phyloP scores from a whole-genome alignment of 2,113 vertebrate genomes.

The Morone saxatilis region DNA sequence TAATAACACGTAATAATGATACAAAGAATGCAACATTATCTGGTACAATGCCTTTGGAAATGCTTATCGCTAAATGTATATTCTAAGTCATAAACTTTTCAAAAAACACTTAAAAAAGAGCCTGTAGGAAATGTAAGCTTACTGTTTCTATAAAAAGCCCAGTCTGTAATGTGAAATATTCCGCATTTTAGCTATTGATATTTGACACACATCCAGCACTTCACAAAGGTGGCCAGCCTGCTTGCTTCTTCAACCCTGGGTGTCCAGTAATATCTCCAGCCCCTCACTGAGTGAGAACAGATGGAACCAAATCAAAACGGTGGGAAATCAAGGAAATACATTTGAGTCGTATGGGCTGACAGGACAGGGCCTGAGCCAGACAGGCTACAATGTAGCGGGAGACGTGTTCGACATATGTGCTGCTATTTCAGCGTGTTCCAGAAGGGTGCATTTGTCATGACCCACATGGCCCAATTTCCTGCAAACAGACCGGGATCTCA shows the following conservation, averaged over 20 bases:
- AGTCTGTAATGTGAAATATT: constrained; percentile 9
- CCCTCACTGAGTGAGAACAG: constrained; percentile 69
- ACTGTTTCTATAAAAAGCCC: constrained; percentile 23
- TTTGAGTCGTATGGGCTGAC: constrained; percentile 52
- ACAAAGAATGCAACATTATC: constrained; percentile 18
- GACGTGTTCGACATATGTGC: constrained; percentile 69
- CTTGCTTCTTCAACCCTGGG: constrained; percentile 45
- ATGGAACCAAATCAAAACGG: constrained; percentile 72
- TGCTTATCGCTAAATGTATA: constrained; percentile 36
- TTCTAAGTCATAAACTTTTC: constrained; percentile 42
- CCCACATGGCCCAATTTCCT: constrained; percentile 46
- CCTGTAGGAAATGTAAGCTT: constrained; percentile 22
- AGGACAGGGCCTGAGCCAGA: constrained; percentile 55
- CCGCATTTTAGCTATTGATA: constrained; percentile 23
- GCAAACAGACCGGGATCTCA: constrained; percentile 44
- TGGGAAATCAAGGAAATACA: constrained; percentile 62
- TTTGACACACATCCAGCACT: constrained; percentile 36
- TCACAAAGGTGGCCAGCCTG: constrained; percentile 47
- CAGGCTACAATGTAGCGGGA: constrained; percentile 32
- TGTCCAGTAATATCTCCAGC: constrained; percentile 57
- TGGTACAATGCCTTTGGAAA: constrained; percentile 50
- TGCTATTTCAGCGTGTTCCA: constrained; percentile 69
- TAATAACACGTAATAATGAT: constrained; percentile 27
- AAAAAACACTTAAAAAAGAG: constrained; percentile 9
- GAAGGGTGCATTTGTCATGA: constrained; percentile 63